phyloP scores from a whole-genome alignment of 2,113 vertebrate genomes.

The Charina bottae region DNA sequence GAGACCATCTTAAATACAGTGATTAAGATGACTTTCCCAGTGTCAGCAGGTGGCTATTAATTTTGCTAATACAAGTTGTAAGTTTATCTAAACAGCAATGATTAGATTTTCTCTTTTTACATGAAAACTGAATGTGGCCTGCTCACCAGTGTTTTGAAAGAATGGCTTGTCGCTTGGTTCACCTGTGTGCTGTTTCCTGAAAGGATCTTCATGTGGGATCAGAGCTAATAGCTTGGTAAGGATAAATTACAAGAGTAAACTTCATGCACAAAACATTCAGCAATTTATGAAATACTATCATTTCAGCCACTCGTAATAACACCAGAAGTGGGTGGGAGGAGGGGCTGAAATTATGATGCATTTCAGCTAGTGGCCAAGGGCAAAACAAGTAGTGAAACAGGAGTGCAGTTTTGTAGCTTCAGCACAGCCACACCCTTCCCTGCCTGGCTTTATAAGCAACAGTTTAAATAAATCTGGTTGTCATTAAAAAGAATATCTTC shows the following conservation, averaged over 20 bases:
- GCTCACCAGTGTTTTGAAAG: background rate
- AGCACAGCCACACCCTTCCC: background rate
- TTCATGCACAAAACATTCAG: background rate
- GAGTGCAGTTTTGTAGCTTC: background rate
- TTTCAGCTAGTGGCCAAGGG: background rate
- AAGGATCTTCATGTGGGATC: background rate
- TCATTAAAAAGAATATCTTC: background rate
- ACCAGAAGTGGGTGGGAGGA: background rate
- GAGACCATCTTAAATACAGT: background rate
- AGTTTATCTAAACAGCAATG: background rate
- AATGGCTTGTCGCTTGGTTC: background rate
- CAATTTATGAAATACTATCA: slow-evolving; percentile 2
- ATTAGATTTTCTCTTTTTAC: background rate
- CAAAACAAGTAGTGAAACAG: slow-evolving; percentile 3
- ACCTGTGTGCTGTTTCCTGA: background rate
- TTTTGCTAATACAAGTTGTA: background rate
- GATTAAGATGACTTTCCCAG: background rate
- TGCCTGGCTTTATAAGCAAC: background rate
- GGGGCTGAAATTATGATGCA: background rate
- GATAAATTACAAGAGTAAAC: background rate
- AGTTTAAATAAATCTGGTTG: background rate
- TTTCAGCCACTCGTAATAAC: slow-evolving; percentile 11
- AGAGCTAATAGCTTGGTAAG: background rate
- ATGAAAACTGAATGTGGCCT: background rate
- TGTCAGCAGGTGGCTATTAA: background rate